Base-by-base conservation (phyloP, 2,888 invertebrate species). In the Dynastes hyllus region DNA sequence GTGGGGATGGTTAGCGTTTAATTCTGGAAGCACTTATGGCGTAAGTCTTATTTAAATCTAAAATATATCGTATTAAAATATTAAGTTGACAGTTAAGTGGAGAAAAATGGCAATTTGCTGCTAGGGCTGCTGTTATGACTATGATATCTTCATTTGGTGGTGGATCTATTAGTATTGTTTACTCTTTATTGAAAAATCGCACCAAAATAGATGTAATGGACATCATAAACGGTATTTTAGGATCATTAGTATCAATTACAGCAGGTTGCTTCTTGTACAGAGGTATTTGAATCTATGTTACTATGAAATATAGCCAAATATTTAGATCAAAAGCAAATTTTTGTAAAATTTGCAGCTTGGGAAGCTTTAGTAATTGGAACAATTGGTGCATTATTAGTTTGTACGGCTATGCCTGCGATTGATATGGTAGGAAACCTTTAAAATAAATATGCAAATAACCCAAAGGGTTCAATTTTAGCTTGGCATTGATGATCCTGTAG, bases 1-100 rank as follows among this genome's bases (percentile, higher is more conserved):
- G 97, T 98, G 98, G 98, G 98, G 98, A 0, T 98, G 98, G 98
- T 90, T 98, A 76, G 97, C 97, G 0, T 98, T 98, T 87, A 97
- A 97, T 89, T 97, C 97, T 73, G 98, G 98, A 13, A 96, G 96
- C 83, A 95, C 95, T 70, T 95, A 95, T 85, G 95, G 95, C 78
- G 93, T 94, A 82, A 90, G 90, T 76, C 73, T 37, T 13, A 29
- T 69, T 45, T 5, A 58, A 4, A 22, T 22, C 9, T 58, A 22
- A 22, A 16, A 5, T 58, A n/a, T n/a, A 2, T 11, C 5, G 29
- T 13, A 13, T 29, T 32, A 11, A 13, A 5, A 13, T 63, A 5
- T 29, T 13, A 70, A 29, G 29, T 32, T 79, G 77, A n/a, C 76
- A 91, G 89, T 92, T 95, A 6, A 94, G 95, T 81, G 96, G 95